These are phyloP conservation scores for Leptopilina boulardi DNA, from an alignment of 1,140 invertebrate genomes.

Conservation along the genomic window DNA sequence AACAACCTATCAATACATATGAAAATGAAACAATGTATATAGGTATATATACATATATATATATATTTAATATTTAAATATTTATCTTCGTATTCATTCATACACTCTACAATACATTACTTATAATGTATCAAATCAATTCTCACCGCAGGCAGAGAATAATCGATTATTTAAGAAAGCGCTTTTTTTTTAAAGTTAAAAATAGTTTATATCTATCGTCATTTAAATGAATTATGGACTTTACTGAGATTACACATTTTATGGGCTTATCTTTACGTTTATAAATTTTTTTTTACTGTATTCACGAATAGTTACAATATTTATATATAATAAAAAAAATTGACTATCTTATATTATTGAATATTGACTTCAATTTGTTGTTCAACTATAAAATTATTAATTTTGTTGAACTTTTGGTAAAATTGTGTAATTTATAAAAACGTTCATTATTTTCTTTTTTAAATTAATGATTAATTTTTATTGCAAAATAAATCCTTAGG, in stretches of 20 bases:
- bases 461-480: too few relatives aligned
- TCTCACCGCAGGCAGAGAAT: neutral
- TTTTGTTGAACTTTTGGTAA: neutral
- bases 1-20: conserved; percentile 30
- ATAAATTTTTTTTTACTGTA: neutral
- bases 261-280: neutral
- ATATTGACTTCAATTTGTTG: neutral
- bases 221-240: conserved; percentile 13
- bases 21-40: conserved; percentile 20
- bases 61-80: conserved; percentile 18
- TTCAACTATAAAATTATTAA: neutral
- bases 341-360: neutral
- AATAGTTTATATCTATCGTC: conserved; percentile 23
- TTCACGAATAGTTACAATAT: neutral
- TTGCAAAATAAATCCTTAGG: too few relatives aligned
- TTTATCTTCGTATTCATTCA: conserved; percentile 13
- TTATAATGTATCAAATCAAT: neutral
- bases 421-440: too few relatives aligned
- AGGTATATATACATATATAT: conserved; percentile 11
- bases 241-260: conserved; percentile 31
- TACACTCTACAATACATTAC: neutral
- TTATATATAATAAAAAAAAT: too few relatives aligned
- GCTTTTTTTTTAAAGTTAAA: neutral
- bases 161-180: conserved; percentile 9
- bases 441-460: too few relatives aligned